These are phyloP conservation scores for Syndactyla subalaris DNA, from an alignment of 2,797 vertebrate genomes.

Conservation along the genomic window DNA sequence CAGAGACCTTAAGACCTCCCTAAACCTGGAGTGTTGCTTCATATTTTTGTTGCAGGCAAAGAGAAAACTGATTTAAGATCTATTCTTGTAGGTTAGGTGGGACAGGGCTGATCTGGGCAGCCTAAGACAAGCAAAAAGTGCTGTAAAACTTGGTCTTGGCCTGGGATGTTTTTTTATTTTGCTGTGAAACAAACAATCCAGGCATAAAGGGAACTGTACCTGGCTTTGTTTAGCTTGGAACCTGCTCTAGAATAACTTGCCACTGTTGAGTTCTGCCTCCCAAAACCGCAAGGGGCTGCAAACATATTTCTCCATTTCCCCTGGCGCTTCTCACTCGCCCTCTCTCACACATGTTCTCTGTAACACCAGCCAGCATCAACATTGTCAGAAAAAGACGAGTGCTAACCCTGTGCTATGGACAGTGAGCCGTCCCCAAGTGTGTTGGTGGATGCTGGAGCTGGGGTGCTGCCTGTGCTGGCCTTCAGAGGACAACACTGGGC, in stretches of 20 bases:
- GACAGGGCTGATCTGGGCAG: neutral
- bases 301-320: neutral
- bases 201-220: neutral
- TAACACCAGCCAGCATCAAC: neutral
- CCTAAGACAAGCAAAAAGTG: neutral
- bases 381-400: neutral
- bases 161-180: neutral
- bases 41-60: neutral
- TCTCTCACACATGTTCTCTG: neutral
- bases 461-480: neutral
- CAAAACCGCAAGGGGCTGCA: neutral
- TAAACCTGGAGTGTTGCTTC: neutral
- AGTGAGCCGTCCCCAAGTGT: fast-evolving
- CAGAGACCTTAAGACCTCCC: neutral
- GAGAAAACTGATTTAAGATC: neutral
- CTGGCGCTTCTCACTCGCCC: neutral
- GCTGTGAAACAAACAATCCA: neutral
- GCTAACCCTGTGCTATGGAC: fast-evolving
- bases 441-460: neutral
- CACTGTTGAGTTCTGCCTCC: neutral
- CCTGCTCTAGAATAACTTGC: conserved; percentile 17
- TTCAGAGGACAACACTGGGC: neutral
- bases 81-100: neutral
- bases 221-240: conserved; percentile 39
- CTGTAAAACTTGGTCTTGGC: neutral